Evolutionary conservation across 2,888 invertebrate genomes (phyloP).

Genomic region (Hofmannophila pseudospretella): DNA sequence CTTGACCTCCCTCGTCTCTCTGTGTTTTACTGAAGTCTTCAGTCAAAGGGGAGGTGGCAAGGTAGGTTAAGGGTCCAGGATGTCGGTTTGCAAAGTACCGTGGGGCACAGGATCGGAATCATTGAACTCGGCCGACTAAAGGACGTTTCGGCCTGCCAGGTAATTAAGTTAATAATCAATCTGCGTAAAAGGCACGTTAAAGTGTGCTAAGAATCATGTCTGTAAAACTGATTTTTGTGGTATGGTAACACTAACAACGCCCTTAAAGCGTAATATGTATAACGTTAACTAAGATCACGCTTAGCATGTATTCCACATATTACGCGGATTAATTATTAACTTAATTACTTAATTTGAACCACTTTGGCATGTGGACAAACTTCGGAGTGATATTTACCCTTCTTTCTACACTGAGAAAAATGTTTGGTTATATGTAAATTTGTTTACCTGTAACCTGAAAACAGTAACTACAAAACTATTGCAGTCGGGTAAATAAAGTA

Average conservation of each 20-base stretch:
- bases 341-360: constrained; percentile 77
- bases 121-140: constrained; percentile 76
- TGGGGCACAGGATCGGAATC: constrained; percentile 70
- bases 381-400: too few species aligned
- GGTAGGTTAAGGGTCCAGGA: constrained; percentile 49
- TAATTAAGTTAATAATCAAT: constrained; percentile 73
- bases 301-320: too few species aligned
- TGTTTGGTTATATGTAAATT: too few species aligned
- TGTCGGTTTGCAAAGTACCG: constrained; percentile 26
- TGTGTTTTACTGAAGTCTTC: constrained; percentile 14
- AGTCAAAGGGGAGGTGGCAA: constrained; percentile 28
- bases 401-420: too few species aligned
- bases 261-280: too few species aligned
- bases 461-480: too few species aligned
- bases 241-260: too few species aligned
- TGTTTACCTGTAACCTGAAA: too few species aligned
- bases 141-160: constrained; percentile 69
- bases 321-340: constrained; percentile 58
- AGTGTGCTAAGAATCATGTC: not conserved
- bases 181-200: constrained; percentile 10
- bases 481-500: too few species aligned
- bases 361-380: too few species aligned
- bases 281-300: too few species aligned
- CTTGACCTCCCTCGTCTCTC: constrained; percentile 39
- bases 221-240: not conserved